Base-by-base conservation (phyloP, 2,797 vertebrate species). In the Malurus splendens region DNA sequence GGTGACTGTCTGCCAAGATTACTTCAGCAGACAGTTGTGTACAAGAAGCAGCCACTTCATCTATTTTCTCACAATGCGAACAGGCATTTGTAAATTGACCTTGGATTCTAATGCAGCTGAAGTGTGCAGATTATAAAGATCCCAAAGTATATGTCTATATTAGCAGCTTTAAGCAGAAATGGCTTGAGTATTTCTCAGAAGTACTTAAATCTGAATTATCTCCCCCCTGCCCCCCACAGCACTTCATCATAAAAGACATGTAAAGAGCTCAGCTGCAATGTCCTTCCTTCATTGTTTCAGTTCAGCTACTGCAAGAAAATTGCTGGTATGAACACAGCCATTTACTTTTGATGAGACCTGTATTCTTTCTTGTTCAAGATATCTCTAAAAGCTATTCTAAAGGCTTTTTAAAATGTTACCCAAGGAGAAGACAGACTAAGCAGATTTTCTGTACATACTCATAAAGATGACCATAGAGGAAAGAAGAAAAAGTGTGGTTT, bases 251-350 rank as follows among this genome's bases (percentile, higher is more conserved):
- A 64, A 91, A 88, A 45, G 71, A 56, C 16, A 7, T 7, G 19
- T 2, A 1, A 71, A 67, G 23, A 74, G 12, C 32, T 85, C 75
- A 50, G 39, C 18, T 72, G n/a, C 28, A 42, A 64, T 64, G 79
- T n/a, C 18, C 78, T 80, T 90, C 22, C 56, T 65, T 92, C 45
- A 39, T 25, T 62, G 41, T 76, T 92, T 86, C 6, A 4, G 33
- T 86, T 90, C 64, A 86, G 45, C 52, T 84, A 8, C n/a, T 64
- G 48, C 47, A 86, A 52, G 30, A 82, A 84, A 91, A 86, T 60
- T 86, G 39, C 45, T 82, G 33, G 14, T 42, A 74, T 38, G 64
- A 88, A 28, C n/a, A 60, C 22, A 84, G 45, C 17, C 71, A 66
- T 25, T 82, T 62, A 42, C 81, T 84, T 70, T 24, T 20, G 14